Evolutionary conservation across 2,113 vertebrate species (phyloP), one percentile per base, ranked within the genome.

Genomic region (Gallinago jamesoni): DNA sequence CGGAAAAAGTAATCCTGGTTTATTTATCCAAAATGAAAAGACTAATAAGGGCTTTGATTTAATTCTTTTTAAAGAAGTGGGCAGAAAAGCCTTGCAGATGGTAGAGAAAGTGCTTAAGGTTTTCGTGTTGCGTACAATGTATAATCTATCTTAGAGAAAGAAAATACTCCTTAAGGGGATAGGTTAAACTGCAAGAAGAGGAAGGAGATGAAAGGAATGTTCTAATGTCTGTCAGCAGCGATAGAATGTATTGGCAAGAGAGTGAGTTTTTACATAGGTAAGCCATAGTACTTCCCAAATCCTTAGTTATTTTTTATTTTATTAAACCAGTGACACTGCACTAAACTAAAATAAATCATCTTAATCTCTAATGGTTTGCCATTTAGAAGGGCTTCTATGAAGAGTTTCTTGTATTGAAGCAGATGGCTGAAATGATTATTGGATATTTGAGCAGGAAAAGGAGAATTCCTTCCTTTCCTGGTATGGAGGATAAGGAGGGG

Each of bases 181-280:
- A 96, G 55, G 93, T 86, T 97, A 97, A 96, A 97, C 94, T 97
- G 92, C 95, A 97, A 97, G 96, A 97, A 94, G 95, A 98, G 93
- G 96, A 97, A 97, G 94, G 96, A 97, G 97, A 98, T 98, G 95
- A 98, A 98, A 98, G 93, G 85, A 97, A 96, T 89, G 80, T 96
- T 97, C 95, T 95, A 92, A 82, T 91, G 94, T 97, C 97, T 98
- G 95, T 98, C 97, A 98, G 90, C 96, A 96, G 70, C 7, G n/a
- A 89, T 96, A 96, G 94, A 92, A 89, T 93, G 89, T 95, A 90
- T 95, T 95, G 94, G 89, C 95, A 96, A 94, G 82, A 89, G 93
- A 97, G 87, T 55, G 45, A 88, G 43, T 91, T 97, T 98, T 97
- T 91, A 94, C 90, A 94, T 89, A 94, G 93, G 87, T 95, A 95